Percentiles rank a stretch among this genome's conserved stretches.
These are phyloP conservation scores for Tribolium madens DNA, from an alignment of 1,140 invertebrate genomes.

Conservation along the genomic window DNA sequence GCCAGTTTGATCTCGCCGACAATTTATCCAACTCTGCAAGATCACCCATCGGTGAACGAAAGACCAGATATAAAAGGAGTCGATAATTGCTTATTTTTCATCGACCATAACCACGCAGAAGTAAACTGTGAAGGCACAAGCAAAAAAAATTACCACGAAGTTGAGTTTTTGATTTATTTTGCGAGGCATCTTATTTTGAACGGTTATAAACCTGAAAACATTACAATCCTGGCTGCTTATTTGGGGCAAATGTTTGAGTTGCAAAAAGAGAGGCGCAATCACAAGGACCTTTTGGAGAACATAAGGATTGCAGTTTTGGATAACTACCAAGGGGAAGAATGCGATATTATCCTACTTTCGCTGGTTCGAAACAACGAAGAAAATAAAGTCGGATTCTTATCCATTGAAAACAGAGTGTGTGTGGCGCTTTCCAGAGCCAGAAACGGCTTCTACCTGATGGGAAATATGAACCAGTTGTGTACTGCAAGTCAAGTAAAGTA, in stretches of 20 bases:
- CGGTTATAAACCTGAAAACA: conserved; percentile 70
- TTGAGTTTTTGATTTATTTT: conserved; percentile 69
- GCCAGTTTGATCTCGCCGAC: conserved; percentile 71
- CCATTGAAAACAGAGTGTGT: conserved; percentile 81
- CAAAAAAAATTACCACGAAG: conserved; percentile 74
- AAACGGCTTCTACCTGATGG: conserved; percentile 76
- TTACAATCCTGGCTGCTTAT: conserved; percentile 79
- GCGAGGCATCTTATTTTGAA: conserved; percentile 73
- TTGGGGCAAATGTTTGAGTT: conserved; percentile 73
- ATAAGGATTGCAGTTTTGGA: conserved; percentile 79
- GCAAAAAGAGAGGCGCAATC: conserved; percentile 65
- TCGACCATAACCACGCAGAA: conserved; percentile 71
- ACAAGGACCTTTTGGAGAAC: conserved; percentile 59
- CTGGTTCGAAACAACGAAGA: conserved; percentile 81
- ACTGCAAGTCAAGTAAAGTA: conserved; percentile 55
- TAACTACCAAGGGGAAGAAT: conserved; percentile 90
- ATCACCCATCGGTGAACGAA: conserved; percentile 69
- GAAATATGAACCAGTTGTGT: conserved; percentile 63
- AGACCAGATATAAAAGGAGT: conserved; percentile 69
- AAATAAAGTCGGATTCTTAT: conserved; percentile 81
- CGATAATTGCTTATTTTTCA: conserved; percentile 72
- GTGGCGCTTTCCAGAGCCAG: conserved; percentile 87
- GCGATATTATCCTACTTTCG: conserved; percentile 85
- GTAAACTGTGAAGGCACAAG: conserved; percentile 68
- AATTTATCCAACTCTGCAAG: conserved; percentile 72